Percentiles rank a stretch among this genome's conserved stretches.
Conservation (phyloP, 2,888 invertebrate species). For the Acronicta alni region DNA sequence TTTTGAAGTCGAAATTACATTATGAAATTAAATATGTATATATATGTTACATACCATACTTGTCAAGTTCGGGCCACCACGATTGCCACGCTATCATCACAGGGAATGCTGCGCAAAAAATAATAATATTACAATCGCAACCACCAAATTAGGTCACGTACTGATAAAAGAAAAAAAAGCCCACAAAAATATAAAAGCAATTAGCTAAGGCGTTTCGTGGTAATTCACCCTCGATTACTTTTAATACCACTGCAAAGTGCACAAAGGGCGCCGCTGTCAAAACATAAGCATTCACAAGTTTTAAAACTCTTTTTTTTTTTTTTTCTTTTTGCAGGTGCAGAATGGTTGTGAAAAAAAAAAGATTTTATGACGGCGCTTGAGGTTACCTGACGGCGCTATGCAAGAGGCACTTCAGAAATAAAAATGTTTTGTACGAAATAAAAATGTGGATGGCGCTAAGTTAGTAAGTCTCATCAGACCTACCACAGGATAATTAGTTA, state of each 20-base stretch:
- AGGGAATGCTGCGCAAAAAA: too few relatives aligned
- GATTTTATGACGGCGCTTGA: conserved; percentile 83
- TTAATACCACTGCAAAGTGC: conserved; percentile 62
- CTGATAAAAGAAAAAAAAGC: not conserved
- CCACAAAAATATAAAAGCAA: conserved; percentile 40
- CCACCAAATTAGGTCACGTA: conserved; percentile 25
- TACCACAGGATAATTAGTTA: conserved; percentile 41
- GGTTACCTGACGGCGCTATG: conserved; percentile 61
- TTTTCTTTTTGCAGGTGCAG: conserved; percentile 82
- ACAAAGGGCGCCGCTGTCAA: conserved; percentile 84
- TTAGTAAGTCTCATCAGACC: conserved; percentile 26
- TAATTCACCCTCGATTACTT: conserved; percentile 63
- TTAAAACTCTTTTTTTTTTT: conserved; percentile 54
- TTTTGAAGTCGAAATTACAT: not conserved
- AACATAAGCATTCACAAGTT: conserved; percentile 74
- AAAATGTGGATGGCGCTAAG: conserved; percentile 42
- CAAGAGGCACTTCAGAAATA: conserved; percentile 47
- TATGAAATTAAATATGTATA: not conserved
- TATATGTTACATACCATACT: not conserved
- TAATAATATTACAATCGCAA: not conserved
- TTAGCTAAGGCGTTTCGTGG: conserved; percentile 59
- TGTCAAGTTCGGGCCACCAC: not conserved
- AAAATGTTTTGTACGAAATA: conserved; percentile 38
- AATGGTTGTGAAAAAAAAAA: conserved; percentile 71
- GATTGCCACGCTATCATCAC: too few relatives aligned